These are phyloP conservation scores for Cetoscarus ocellatus DNA, from an alignment of 2,797 vertebrate genomes.

Conservation along the genomic window DNA sequence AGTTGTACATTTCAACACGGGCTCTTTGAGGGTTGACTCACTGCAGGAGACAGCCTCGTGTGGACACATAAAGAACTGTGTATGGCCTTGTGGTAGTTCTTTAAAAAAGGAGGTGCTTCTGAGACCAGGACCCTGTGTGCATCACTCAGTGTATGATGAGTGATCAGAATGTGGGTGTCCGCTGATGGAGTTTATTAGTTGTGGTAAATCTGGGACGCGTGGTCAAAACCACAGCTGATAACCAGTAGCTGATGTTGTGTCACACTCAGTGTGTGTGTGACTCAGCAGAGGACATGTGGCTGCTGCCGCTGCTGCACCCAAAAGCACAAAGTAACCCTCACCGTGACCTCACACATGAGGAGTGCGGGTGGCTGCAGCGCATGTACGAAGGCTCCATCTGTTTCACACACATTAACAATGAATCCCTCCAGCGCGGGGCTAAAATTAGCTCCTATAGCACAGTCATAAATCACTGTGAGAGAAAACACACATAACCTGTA, in stretches of 20 bases:
- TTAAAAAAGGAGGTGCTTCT: not conserved
- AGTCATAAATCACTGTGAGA: constrained; percentile 69
- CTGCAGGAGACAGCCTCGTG: not conserved
- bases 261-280: constrained; percentile 36
- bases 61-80: not conserved
- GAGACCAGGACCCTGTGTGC: constrained; percentile 8
- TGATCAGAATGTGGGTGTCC: constrained; percentile 22
- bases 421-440: constrained; percentile 36
- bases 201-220: constrained; percentile 46
- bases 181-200: constrained; percentile 53
- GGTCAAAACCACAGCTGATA: constrained; percentile 54
- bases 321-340: constrained; percentile 16
- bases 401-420: constrained; percentile 40
- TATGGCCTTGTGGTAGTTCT: too few species aligned
- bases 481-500: constrained; percentile 52
- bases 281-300: constrained; percentile 46
- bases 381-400: constrained; percentile 48
- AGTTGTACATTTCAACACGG: too few species aligned
- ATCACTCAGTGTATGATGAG: constrained; percentile 8
- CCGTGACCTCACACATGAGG: constrained; percentile 30
- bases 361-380: constrained; percentile 27
- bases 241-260: constrained; percentile 54
- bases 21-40: too few species aligned
- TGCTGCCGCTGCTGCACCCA: constrained; percentile 13
- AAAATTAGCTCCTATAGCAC: constrained; percentile 63